Evolutionary conservation across 2,888 invertebrate genomes (phyloP).

Genomic region (Brachylomia viminalis): DNA sequence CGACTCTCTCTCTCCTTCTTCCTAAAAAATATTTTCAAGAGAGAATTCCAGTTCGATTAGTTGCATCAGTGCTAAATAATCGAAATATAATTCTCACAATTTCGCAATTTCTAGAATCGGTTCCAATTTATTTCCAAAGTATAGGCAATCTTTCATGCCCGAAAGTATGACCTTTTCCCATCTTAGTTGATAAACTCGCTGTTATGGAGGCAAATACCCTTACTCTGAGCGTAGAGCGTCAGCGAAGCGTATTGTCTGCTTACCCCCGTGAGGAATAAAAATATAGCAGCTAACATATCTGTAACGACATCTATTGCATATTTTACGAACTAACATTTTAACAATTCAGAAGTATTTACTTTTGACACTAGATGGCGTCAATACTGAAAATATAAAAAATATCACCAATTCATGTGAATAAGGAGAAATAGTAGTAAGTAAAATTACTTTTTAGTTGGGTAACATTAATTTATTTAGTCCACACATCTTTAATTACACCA

Average conservation of each 20-base stretch:
- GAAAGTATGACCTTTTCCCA: not conserved
- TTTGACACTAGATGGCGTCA: constrained; percentile 35
- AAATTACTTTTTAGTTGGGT: not conserved
- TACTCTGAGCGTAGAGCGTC: not conserved
- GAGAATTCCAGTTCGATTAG: not conserved
- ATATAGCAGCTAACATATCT: not conserved
- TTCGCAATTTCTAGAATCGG: not conserved
- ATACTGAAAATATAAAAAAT: not conserved
- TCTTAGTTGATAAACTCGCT: not conserved
- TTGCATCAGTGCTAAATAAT: too few relatives aligned
- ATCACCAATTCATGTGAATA: not conserved
- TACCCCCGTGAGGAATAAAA: not conserved
- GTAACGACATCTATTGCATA: constrained; percentile 33
- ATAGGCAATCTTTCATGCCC: not conserved
- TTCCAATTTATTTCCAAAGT: not conserved
- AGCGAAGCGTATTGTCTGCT: constrained; percentile 13
- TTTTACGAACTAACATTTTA: not conserved
- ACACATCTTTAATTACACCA: constrained; percentile 10
- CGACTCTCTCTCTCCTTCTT: not conserved
- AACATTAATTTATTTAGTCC: constrained; percentile 24
- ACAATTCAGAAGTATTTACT: not conserved
- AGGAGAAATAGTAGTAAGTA: not conserved
- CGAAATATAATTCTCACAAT: too few relatives aligned
- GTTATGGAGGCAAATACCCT: not conserved
- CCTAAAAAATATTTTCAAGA: not conserved